These are phyloP conservation scores for Archocentrus centrarchus DNA, from an alignment of 2,113 vertebrate genomes.

Conservation along the genomic window DNA sequence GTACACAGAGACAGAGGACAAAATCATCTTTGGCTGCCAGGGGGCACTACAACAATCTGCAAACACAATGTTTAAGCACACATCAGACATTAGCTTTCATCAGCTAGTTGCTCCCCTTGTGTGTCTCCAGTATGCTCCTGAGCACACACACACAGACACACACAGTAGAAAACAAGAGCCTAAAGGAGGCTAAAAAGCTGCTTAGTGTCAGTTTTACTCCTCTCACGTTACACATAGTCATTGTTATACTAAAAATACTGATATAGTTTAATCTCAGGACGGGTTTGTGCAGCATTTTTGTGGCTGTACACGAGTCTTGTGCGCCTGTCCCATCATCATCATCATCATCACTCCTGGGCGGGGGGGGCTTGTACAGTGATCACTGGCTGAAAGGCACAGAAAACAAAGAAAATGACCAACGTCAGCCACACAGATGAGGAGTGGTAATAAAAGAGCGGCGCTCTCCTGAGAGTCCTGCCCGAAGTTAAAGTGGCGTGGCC, in stretches of 20 bases:
- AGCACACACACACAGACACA: too few relatives aligned
- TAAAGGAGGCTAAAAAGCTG: neutral
- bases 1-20: too few relatives aligned
- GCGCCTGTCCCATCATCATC: neutral
- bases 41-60: too few relatives aligned
- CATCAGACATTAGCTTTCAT: too few relatives aligned
- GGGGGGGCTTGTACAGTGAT: slow-evolving; percentile 65
- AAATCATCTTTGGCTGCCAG: too few relatives aligned
- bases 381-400: slow-evolving; percentile 71
- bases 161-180: too few relatives aligned
- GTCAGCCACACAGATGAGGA: too few relatives aligned
- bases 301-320: neutral
- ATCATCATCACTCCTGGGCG: slow-evolving; percentile 24
- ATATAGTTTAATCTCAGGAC: neutral
- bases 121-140: too few relatives aligned
- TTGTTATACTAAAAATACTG: neutral
- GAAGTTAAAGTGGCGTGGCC: neutral
- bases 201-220: neutral
- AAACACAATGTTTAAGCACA: too few relatives aligned
- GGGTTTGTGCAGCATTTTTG: neutral
- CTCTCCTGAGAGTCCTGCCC: neutral
- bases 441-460: too few relatives aligned
- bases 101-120: too few relatives aligned
- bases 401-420: neutral
- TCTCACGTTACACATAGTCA: neutral